Base-by-base conservation (phyloP, 1,140 invertebrate genomes). In the Heliothis virescens region DNA sequence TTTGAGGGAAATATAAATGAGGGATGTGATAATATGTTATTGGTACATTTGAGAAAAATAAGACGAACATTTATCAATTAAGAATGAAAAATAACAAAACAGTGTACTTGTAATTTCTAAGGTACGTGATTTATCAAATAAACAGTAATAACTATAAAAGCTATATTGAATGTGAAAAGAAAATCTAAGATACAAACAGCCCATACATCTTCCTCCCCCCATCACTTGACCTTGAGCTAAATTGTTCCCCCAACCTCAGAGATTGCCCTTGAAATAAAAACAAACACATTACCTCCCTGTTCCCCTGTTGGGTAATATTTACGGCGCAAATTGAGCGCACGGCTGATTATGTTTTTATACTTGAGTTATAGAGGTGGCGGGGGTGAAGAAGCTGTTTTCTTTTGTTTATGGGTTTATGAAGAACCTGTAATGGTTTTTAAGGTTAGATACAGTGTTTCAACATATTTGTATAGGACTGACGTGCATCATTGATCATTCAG, bases 271-370 rank as follows among this genome's bases (percentile, higher is more conserved):
- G 29, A 47, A 63, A 63, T 41, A 63, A 63, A 29, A 63, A 63
- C 60, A 63, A 63, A 63, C 60, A 63, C 60, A 63, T 63, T 41
- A 63, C 34, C 60, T 34, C 41, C 60, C 41, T 63, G 15, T 29
- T 63, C n/a, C 3, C 13, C 34, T 41, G 60, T 63, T 34, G 60
- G 60, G 13, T 63, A 63, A 63, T 63, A 63, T 63, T 63, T 63
- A 63, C 47, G 16, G 34, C 60, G n/a, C 34, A n/a, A 57, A 18
- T 16, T 63, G n/a, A 13, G 60, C 13, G 15, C 29, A 63, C 34
- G 60, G 60, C 34, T 15, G 60, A 63, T 63, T 63, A 63, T 41
- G 60, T 41, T 63, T 63, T 63, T 63, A 63, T 63, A 16, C 60
- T 34, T 63, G 29, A 63, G 60, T 63, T 63, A 63, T 47, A 3